Conservation (phyloP, 2,888 invertebrate species). For the Drosophila testacea region DNA sequence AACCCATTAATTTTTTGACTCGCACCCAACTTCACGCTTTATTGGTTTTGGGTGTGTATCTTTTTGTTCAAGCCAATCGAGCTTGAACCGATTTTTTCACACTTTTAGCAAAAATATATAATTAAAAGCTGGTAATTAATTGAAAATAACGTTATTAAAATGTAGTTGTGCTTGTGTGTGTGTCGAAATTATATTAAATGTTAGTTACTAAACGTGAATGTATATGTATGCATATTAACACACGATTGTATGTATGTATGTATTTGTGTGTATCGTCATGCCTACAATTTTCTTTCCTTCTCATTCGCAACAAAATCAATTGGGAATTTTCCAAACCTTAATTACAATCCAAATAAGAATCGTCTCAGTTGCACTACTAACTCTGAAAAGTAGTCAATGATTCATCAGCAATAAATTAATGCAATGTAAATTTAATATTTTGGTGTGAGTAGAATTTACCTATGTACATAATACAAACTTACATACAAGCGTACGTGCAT, state of each 20-base stretch:
- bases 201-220: slow-evolving; percentile 27
- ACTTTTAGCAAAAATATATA: slow-evolving; percentile 18
- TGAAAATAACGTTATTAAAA: slow-evolving; percentile 15
- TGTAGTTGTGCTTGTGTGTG: slow-evolving; percentile 74
- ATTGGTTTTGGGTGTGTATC: slow-evolving; percentile 73
- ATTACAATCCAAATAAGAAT: slow-evolving; percentile 18
- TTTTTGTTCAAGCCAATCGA: slow-evolving; percentile 45
- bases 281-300: slow-evolving; percentile 21
- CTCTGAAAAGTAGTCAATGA: slow-evolving; percentile 12
- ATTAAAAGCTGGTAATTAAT: slow-evolving; percentile 60
- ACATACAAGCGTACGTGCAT: neutral
- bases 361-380: neutral
- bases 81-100: slow-evolving; percentile 41
- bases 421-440: neutral
- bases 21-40: slow-evolving; percentile 54
- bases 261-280: slow-evolving; percentile 23
- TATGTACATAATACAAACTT: neutral
- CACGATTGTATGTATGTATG: neutral
- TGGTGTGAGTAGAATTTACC: slow-evolving; percentile 22
- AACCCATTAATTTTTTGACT: neutral
- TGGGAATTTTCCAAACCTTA: slow-evolving; percentile 26
- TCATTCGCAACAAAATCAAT: slow-evolving; percentile 52
- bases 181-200: slow-evolving; percentile 34
- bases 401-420: slow-evolving; percentile 10
- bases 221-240: neutral